Base-by-base conservation (phyloP, 2,888 invertebrate species). In the Caenorhabditis panamensis region DNA sequence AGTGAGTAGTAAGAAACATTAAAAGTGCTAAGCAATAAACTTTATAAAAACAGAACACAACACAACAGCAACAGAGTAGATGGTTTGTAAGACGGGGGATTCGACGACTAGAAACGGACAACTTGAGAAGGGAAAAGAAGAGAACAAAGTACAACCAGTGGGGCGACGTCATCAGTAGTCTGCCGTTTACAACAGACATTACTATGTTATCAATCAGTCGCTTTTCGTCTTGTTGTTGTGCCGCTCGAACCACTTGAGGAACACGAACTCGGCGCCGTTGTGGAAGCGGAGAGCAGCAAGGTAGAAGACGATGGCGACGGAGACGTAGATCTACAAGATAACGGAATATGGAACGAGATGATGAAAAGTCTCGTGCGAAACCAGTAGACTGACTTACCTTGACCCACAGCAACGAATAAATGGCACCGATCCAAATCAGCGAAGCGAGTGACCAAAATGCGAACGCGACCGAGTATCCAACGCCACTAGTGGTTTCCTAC, bases 251-350 rank as follows among this genome's bases (percentile, higher is more conserved):
- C 87, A 88, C 36, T 86, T 84, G 49, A 89, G 69, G 20, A 88
- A 69, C 36, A 87, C 62, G 61, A 86, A 87, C 59, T 88, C 88
- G 18, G 87, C 79, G 36, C 89, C 89, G 31, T 87, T 85, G 51
- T 82, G 80, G 24, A 56, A 67, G n/a, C 63, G 59, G 16, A 83
- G 81, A 18, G 84, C 72, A 13, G 71, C 81, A 3, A 82, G 8
- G 72, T 86, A 89, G 77, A 89, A 88, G n/a, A 49, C 44, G 4
- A 84, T 79, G 8, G 85, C 86, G 31, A 62, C 20, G 8, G 82
- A 4, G 11, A 82, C 79, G 54, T 89, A 89, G 37, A 87, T 49
- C 77, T 84, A 66, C 16, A 77, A 41, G 54, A 18, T 20, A 31
- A 28, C 24, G 20, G 11, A 13, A 20, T 20, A 16, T 16, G 31